phyloP scores from a whole-genome alignment of 2,888 invertebrate genomes.

The Trissolcus brochymenae region DNA sequence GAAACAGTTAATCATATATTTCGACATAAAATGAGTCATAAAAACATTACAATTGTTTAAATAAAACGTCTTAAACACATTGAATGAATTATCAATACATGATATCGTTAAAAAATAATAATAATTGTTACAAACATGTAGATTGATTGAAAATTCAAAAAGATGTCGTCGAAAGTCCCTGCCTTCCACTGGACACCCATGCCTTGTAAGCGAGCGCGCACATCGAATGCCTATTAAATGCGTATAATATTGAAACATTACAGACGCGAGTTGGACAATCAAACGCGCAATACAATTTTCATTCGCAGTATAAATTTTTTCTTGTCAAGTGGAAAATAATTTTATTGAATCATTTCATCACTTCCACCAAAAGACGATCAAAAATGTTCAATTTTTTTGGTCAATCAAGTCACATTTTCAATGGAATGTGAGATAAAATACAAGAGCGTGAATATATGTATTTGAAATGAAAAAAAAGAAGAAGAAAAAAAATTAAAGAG shows the following conservation, averaged over 20 bases:
- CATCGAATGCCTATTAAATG: constrained; percentile 38
- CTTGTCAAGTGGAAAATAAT: no score
- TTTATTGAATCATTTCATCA: no score
- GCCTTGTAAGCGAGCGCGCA: constrained; percentile 5
- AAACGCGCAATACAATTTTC: neutral
- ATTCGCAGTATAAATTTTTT: neutral
- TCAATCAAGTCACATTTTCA: no score
- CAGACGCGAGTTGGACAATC: constrained; percentile 15
- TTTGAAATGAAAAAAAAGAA: no score
- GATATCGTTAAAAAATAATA: constrained; percentile 4
- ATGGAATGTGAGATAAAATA: no score
- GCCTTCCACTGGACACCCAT: constrained; percentile 30
- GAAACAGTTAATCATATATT: constrained; percentile 30
- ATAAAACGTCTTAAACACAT: constrained; percentile 12
- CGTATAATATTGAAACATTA: constrained; percentile 28
- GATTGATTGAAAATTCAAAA: neutral
- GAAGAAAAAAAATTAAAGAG: no score
- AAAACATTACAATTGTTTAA: constrained; percentile 25
- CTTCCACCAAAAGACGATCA: no score
- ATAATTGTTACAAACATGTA: no score
- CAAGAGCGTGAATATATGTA: no score
- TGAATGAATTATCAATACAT: neutral
- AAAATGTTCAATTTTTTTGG: no score
- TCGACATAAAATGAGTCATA: constrained; percentile 22
- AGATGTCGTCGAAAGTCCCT: neutral